Conservation (phyloP, 2,113 vertebrate genomes). For the Dolichotis patagonum region DNA sequence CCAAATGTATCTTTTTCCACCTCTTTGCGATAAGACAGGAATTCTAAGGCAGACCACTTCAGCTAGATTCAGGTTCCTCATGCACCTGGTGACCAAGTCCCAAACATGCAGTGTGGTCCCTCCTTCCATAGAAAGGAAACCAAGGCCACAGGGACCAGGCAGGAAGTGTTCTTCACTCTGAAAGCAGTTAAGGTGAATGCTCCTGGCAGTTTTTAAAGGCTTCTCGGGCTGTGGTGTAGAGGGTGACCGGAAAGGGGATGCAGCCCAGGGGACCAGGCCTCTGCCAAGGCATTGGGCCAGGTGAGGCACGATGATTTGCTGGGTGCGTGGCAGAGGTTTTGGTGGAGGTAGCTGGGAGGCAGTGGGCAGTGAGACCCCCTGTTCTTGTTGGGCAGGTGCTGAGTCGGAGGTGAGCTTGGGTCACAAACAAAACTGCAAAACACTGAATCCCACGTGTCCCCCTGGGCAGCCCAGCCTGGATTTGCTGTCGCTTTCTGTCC, state of each 20-base stretch:
- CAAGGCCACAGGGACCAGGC: background rate
- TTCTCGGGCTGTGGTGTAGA: background rate
- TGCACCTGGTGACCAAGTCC: background rate
- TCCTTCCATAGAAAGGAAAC: background rate
- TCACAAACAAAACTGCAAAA: background rate
- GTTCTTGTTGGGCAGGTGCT: background rate
- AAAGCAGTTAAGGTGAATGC: background rate
- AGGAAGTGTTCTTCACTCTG: background rate
- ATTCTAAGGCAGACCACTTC: background rate
- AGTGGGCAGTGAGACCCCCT: background rate
- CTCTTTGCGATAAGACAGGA: background rate
- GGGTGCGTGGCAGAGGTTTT: background rate
- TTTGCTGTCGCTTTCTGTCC: background rate
- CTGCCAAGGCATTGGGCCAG: background rate
- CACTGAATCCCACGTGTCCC: background rate
- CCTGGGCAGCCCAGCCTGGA: background rate
- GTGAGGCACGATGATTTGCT: background rate
- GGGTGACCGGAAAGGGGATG: background rate
- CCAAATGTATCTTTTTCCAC: background rate
- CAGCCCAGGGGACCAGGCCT: background rate
- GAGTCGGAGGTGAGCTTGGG: background rate
- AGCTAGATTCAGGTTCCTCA: background rate
- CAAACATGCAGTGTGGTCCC: background rate
- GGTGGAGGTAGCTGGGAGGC: background rate
- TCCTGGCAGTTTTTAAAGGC: background rate